Conservation (phyloP, 2,797 vertebrate species). For the Apodemus agrarius region DNA sequence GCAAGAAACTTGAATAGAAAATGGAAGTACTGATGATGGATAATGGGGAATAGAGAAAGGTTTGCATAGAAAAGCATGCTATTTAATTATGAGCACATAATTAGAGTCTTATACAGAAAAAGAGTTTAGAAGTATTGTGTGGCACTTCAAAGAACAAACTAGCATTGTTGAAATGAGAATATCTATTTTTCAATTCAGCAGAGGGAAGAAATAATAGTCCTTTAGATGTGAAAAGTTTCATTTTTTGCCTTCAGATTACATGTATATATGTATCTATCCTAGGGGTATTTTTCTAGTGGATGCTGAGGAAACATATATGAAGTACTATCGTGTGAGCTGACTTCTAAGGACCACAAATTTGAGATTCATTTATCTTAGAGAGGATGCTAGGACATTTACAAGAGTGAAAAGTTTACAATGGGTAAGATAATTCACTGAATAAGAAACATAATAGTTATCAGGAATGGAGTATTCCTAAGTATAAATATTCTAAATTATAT, state of each 20-base stretch:
- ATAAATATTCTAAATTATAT: neutral
- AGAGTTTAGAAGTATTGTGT: constrained; percentile 12
- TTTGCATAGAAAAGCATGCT: neutral
- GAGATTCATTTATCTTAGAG: neutral
- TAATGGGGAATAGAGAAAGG: neutral
- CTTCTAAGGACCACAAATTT: neutral
- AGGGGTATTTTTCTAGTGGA: neutral
- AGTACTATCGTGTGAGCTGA: neutral
- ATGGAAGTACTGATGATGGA: neutral
- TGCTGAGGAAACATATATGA: neutral
- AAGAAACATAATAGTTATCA: neutral
- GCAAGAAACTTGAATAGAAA: neutral
- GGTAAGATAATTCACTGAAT: neutral
- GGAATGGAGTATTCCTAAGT: neutral
- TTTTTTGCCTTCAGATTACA: neutral
- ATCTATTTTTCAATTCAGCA: constrained; percentile 33
- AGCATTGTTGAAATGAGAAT: neutral
- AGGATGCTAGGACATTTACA: neutral
- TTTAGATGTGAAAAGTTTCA: neutral
- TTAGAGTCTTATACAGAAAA: constrained; percentile 13
- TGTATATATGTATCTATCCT: neutral
- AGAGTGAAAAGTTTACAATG: neutral
- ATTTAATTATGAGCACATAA: constrained; percentile 5
- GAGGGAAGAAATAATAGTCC: constrained; percentile 7
- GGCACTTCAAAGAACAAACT: constrained; percentile 18